phyloP scores from a whole-genome alignment of 2,797 vertebrate species.

The Typhlichthys eigenmanni region DNA sequence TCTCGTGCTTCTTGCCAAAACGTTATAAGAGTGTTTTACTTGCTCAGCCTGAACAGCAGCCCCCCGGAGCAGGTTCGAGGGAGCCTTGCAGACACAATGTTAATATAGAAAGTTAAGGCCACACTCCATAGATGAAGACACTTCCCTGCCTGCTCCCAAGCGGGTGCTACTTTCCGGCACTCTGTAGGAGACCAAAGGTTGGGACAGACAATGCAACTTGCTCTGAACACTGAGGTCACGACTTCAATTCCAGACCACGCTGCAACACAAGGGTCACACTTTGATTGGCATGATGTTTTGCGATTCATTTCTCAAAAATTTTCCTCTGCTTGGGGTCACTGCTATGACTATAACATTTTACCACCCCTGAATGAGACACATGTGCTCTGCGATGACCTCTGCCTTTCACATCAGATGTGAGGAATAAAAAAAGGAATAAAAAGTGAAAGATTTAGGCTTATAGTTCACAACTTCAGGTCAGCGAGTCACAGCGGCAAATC shows the following conservation, averaged over 20 bases:
- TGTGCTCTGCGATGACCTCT: slow-evolving; percentile 35
- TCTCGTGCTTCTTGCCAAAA: slow-evolving; percentile 22
- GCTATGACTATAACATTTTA: slow-evolving; percentile 28
- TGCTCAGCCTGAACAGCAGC: slow-evolving; percentile 14
- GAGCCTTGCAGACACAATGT: slow-evolving; percentile 4
- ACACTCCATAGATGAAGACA: slow-evolving; percentile 21
- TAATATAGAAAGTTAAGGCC: slow-evolving; percentile 14
- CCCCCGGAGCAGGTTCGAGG: slow-evolving; percentile 10
- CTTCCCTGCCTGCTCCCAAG: slow-evolving; percentile 12
- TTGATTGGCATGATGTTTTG: slow-evolving; percentile 34
- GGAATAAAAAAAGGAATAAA: slow-evolving; percentile 40
- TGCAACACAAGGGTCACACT: slow-evolving; percentile 45
- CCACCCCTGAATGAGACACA: slow-evolving; percentile 62
- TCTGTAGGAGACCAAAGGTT: slow-evolving; percentile 32
- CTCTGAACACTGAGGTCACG: slow-evolving; percentile 52
- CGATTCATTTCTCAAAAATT: slow-evolving; percentile 57
- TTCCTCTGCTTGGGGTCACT: slow-evolving; percentile 45
- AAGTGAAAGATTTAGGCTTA: slow-evolving; percentile 27
- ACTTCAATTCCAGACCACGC: slow-evolving; percentile 70
- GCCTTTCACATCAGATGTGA: slow-evolving; percentile 31
- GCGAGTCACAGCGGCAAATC: slow-evolving; percentile 51
- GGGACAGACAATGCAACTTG: slow-evolving; percentile 23
- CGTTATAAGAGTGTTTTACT: slow-evolving; percentile 26
- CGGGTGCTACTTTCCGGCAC: slow-evolving; percentile 20
- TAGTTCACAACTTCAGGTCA: slow-evolving; percentile 42